These are phyloP conservation scores for Ceyx melanurus DNA, from an alignment of 2,113 vertebrate species.

Conservation along the genomic window DNA sequence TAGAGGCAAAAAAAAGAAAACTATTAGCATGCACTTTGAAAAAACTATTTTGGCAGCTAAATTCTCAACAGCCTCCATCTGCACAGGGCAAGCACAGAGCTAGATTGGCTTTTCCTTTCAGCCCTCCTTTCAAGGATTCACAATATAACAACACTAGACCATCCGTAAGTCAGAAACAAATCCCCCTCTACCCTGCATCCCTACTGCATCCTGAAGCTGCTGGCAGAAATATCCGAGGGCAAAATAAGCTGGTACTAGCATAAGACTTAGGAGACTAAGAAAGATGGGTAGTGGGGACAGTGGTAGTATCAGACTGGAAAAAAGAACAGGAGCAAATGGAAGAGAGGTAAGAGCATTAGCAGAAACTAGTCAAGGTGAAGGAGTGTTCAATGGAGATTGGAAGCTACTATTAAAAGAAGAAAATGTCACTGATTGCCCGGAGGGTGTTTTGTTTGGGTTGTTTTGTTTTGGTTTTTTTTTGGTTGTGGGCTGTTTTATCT, in stretches of 20 bases:
- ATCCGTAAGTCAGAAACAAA: neutral
- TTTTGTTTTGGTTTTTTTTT: neutral
- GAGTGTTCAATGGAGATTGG: accelerated
- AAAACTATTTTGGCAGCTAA: neutral
- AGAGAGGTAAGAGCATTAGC: neutral
- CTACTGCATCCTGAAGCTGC: neutral
- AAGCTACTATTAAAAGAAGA: neutral
- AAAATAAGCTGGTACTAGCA: neutral
- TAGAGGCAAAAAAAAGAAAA: neutral
- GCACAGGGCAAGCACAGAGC: neutral
- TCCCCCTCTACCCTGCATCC: neutral
- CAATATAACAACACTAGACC: neutral
- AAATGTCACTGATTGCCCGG: neutral
- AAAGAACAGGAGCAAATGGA: neutral
- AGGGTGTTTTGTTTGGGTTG: neutral
- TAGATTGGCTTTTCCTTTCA: neutral
- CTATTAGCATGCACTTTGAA: neutral
- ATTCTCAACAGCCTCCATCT: neutral
- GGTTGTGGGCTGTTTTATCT: neutral
- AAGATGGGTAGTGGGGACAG: neutral
- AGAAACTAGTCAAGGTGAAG: neutral
- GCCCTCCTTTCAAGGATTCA: neutral
- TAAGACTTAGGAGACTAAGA: neutral
- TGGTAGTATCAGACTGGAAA: neutral
- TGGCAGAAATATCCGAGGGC: neutral